A percentile compares a stretch with the other conserved stretches of the same genome.
phyloP scores from a whole-genome alignment of 2,113 vertebrate species.

The Acanthochromis polyacanthus region DNA sequence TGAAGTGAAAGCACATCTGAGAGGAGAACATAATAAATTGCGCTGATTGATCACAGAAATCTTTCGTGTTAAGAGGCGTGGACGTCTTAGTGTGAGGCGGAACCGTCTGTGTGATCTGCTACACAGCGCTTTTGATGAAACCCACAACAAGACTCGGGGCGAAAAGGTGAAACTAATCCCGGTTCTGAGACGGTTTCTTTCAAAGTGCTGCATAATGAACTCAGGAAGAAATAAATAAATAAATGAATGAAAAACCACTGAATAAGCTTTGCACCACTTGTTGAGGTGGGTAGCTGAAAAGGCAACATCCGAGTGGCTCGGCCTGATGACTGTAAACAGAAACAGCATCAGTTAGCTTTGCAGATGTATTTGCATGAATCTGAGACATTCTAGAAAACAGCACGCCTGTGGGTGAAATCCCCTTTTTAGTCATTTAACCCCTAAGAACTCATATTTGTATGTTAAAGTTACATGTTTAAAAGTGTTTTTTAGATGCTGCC shows the following conservation, averaged over 20 bases:
- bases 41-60: neutral
- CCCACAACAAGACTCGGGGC: neutral
- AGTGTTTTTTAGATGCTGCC: too few relatives aligned
- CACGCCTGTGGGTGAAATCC: too few relatives aligned
- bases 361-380: too few relatives aligned
- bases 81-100: neutral
- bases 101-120: neutral
- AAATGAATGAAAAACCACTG: too few relatives aligned
- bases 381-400: too few relatives aligned
- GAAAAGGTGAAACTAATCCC: neutral
- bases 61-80: neutral
- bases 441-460: too few relatives aligned
- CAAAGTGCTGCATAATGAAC: neutral
- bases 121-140: too few relatives aligned
- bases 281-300: neutral
- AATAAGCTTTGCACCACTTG: neutral
- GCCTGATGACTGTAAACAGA: neutral
- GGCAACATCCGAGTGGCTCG: neutral
- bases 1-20: conserved; percentile 20
- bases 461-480: too few relatives aligned
- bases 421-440: too few relatives aligned
- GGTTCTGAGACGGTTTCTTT: neutral
- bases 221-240: too few relatives aligned
- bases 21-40: conserved; percentile 10
- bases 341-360: too few relatives aligned